Base-by-base conservation (phyloP, 1,140 invertebrate genomes). In the Drosophila guanche region DNA sequence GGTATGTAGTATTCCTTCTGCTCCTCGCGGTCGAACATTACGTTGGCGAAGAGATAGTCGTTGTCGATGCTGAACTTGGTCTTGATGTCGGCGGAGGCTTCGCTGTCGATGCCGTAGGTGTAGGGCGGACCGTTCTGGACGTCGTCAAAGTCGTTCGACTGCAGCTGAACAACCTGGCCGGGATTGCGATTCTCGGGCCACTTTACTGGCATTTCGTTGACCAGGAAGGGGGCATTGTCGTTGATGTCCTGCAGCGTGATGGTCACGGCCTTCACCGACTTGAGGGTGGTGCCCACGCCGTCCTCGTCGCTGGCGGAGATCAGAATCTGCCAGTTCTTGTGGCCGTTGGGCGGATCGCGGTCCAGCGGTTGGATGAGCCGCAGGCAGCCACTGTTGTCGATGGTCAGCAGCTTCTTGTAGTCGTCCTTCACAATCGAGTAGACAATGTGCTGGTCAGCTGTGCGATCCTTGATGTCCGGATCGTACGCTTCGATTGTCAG, bases 21-120 rank as follows among this genome's bases (percentile, higher is more conserved):
- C 54, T 95, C 92, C 91, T 99, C 98, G 1, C 98, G 94, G 92
- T 99, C 97, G 91, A 99, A 99, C 2, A 92, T 92, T 0, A 94
- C 94, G 4, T 93, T 90, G 0, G 96, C 95, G 12, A 92, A 92
- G 0, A 97, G 89, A 47, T 77, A 86, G 41, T 90, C 90, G 27
- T 92, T 92, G 63, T 92, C 92, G 61, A 97, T 95, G 20, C 92
- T 91, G 81, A 98, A 98, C 90, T 95, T 96, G 0, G 90, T 90
- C 52, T 92, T 93, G 40, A 97, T 96, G 56, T 95, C 95, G 2
- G 93, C 78, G 41, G 93, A 93, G 0, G 95, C 95, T 6, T 93
- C 93, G 7, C 92, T 91, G 85, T 95, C 95, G 29, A 98, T 94
- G 4, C 92, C 91, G 78, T 95, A 97, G 0, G 92, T 93, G 84